Evolutionary conservation across 2,113 vertebrate species (phyloP).

Genomic region (Hippotragus niger): DNA sequence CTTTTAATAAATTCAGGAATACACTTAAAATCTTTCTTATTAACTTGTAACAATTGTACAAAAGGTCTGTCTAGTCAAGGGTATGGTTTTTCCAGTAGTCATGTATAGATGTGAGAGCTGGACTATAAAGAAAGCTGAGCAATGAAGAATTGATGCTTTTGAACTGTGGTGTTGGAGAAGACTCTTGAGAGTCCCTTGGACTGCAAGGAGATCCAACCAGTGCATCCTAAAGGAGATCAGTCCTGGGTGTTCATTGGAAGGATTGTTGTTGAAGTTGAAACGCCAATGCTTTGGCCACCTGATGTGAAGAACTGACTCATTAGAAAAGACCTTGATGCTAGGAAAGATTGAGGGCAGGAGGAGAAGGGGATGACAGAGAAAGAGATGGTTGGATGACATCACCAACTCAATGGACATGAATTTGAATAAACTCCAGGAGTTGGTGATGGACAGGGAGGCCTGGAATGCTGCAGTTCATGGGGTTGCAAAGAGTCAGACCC

Average conservation of each 20-base stretch:
- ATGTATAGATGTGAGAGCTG: background rate
- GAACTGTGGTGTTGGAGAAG: background rate
- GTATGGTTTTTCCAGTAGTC: background rate
- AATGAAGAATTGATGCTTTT: background rate
- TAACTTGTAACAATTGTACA: background rate
- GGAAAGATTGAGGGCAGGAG: background rate
- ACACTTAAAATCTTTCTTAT: background rate
- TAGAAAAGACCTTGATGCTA: background rate
- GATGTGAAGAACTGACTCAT: background rate
- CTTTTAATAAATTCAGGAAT: background rate
- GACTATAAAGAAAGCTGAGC: background rate
- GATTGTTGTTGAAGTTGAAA: background rate
- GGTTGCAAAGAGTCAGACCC: rapidly evolving
- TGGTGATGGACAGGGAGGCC: background rate
- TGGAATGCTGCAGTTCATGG: rapidly evolving
- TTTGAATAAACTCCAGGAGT: background rate
- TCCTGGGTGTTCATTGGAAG: background rate
- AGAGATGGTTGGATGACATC: background rate
- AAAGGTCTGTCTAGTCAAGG: background rate
- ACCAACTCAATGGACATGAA: background rate
- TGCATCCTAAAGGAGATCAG: background rate
- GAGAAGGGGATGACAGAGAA: background rate
- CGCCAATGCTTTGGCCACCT: background rate
- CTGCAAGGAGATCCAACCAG: background rate
- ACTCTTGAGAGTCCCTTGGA: background rate